Conservation (phyloP, 1,140 invertebrate species). For the Aricia agestis region DNA sequence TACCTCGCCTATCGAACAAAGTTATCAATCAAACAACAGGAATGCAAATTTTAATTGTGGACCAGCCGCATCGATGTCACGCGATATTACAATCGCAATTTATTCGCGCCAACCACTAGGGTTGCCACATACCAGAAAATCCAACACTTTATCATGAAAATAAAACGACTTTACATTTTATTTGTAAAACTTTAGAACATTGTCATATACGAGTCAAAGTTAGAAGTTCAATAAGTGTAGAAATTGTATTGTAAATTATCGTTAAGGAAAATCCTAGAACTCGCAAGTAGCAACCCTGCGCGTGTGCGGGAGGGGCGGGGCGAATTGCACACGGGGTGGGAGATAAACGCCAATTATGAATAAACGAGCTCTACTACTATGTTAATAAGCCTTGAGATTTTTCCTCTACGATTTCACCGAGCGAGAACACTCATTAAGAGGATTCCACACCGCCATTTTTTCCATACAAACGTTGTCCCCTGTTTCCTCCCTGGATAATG, state of each 20-base stretch:
- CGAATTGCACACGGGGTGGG: conserved; percentile 46
- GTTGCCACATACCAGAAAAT: background rate
- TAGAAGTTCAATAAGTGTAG: background rate
- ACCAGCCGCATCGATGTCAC: conserved; percentile 47
- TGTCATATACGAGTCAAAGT: background rate
- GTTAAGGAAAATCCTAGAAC: background rate
- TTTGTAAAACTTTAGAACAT: background rate
- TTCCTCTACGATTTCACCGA: conserved; percentile 67
- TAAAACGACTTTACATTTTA: background rate
- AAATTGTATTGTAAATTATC: background rate
- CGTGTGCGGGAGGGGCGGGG: conserved; percentile 33
- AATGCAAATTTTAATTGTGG: conserved; percentile 72
- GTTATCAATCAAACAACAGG: conserved; percentile 66
- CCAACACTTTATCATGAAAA: background rate
- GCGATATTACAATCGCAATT: conserved; percentile 60
- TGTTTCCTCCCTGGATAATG: too few relatives aligned
- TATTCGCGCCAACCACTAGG: conserved; percentile 38
- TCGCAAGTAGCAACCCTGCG: background rate
- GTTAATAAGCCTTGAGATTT: conserved; percentile 71
- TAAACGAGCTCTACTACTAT: conserved; percentile 71
- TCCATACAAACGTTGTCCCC: too few relatives aligned
- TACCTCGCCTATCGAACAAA: conserved; percentile 39
- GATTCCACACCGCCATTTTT: too few relatives aligned
- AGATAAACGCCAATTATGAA: conserved; percentile 67
- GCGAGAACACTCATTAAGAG: conserved; percentile 63